Evolutionary conservation across 2,113 vertebrate species (phyloP), one percentile per base, ranked within the genome.

Genomic region (Accipiter virgatus): DNA sequence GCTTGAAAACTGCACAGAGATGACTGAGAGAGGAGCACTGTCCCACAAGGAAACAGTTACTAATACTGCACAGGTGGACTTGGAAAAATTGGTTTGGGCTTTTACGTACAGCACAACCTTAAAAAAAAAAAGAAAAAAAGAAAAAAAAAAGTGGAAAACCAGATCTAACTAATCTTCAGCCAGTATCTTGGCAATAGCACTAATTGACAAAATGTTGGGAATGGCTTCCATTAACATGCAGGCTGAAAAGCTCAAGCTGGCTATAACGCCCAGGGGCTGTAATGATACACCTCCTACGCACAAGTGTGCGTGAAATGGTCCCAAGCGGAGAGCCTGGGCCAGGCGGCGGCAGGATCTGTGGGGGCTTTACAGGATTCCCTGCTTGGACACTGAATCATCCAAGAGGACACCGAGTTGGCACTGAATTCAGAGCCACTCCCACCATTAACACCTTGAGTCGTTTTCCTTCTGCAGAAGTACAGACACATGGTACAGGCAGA

Each of bases 1-100:
- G 43, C 61, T 61, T 78, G 79, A 90, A 96, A 92, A 86, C 22
- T 0, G 1, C 61, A 45, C 21, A n/a, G 81, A 88, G 21, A 47
- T 83, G 87, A 93, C 2, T 80, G 91, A 91, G 81, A 72, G 48
- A 86, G 36, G 11, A 80, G 58, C 79, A 70, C 62, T 78, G 56
- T 88, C 47, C 86, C 65, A 61, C n/a, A 56, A 74, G 26, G 75
- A 73, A 90, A 72, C 23, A 52, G 52, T 50, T 58, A 72, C 48
- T 85, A 55, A 62, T 23, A 70, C 25, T 66, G 42, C n/a, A 74
- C n/a, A 40, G 36, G 55, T 56, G 6, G 67, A n/a, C 45, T 55
- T 79, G 20, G 56, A 52, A 91, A 87, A 75, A 68, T 5, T 10
- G 15, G 4, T 5, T 56, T n/a, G 10, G 6, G 21, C 40, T 38